Base-by-base conservation (phyloP, 1,140 invertebrate genomes). In the Drosophila insularis region DNA sequence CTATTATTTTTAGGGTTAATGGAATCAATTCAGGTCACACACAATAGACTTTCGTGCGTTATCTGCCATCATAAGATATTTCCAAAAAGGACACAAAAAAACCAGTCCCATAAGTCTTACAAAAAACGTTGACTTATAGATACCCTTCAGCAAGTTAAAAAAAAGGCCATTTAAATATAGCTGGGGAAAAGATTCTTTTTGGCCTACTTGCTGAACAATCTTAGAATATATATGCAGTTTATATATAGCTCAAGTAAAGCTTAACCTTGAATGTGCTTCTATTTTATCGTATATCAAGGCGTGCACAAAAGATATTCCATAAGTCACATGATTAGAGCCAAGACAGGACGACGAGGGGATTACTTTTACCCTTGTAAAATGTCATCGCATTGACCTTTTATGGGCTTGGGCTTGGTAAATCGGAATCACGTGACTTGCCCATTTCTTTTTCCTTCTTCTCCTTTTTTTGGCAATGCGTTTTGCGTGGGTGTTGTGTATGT, bases 361-460 rank as follows among this genome's bases (percentile, higher is more conserved):
- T 54, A 64, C 32, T 59, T 46, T 50, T 62, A 39, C 43, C 56
- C 35, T 23, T 37, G 46, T 60, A 54, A 62, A 19, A 63, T n/a
- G 37, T 43, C 73, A 74, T 43, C 66, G 53, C 82, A 86, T 79
- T 74, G 75, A 87, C 75, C 79, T 82, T 86, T 86, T 82, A 77
- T 79, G 82, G 50, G 50, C 58, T 72, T 78, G 81, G 81, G 64
- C 71, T 76, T 76, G 74, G 74, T 75, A 70, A 76, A 81, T 81
- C 82, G 75, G 60, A 86, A 86, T 79, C 82, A 86, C 79, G 82
- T 86, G 82, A 86, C 82, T 82, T 76, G 82, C 82, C 82, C 82
- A 87, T 68, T 87, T 50, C 43, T 50, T 21, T 50, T 46, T 46
- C 43, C 32, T 35, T 35, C 32, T 35, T 46, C 43, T 27, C 8